Evolutionary conservation across 2,797 vertebrate species (phyloP), one percentile per base, ranked within the genome.

Genomic region (Podargus strigoides): DNA sequence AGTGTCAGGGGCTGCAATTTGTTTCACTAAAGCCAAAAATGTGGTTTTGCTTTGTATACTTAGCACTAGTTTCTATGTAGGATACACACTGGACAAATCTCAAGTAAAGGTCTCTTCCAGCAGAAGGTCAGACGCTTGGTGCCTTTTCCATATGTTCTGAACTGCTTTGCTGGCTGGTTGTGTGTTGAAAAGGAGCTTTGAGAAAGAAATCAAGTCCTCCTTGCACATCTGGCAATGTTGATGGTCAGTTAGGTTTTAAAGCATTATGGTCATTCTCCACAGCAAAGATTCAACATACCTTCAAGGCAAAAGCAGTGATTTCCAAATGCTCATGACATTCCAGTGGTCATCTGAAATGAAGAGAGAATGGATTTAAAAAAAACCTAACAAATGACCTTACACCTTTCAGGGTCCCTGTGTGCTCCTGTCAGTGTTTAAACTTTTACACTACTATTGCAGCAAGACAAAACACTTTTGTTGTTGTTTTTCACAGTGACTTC

Each of bases 191-290:
- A 96, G 52, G 44, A 84, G 93, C 93, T 96, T 95, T 92, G 90
- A 90, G 90, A 94, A 76, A 96, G 94, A 84, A 94, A 96, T 87
- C 26, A 24, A 91, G 81, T 46, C 72, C 67, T 72, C 39, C 85
- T 91, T 94, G 81, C 97, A 96, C 97, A 98, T 97, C 97, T 98
- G 97, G 97, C 97, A 98, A 93, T 58, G 84, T 34, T 96, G 97
- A 97, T 84, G 85, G 93, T 84, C 96, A 96, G 95, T 93, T 60
- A 81, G 80, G 90, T 93, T 94, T 94, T 90, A 84, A 94, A 94
- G 90, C 88, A 86, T 26, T 70, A 85, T 82, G 90, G 95, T 90
- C 95, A 93, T 93, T 96, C 85, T 94, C 89, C 94, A 79, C 89
- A 97, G 79, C 87, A 86, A 90, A 95, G 87, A 83, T 66, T 92